phyloP scores from a whole-genome alignment of 2,888 invertebrate species.

The Ariolimax columbianus region DNA sequence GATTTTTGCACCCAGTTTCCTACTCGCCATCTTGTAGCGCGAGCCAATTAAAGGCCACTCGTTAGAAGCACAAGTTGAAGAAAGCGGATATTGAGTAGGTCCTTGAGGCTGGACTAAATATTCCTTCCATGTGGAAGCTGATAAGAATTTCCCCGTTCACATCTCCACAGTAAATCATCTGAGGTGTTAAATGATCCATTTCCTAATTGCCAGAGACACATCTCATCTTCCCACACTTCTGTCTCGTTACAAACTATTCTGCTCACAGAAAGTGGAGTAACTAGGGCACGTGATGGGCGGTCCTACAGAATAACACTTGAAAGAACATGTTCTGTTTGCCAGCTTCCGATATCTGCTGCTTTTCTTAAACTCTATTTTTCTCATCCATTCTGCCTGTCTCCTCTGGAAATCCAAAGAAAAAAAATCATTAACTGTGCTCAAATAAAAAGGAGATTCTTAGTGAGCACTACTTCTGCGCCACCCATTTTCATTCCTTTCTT shows the following conservation, averaged over 20 bases:
- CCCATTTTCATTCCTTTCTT: no score
- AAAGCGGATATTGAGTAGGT: neutral
- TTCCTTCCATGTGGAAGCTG: neutral
- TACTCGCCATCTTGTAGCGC: neutral
- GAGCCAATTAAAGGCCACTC: constrained; percentile 18
- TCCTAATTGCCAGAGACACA: neutral
- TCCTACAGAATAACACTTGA: neutral
- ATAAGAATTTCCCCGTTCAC: neutral
- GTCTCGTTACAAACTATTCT: neutral
- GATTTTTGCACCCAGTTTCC: constrained; percentile 1
- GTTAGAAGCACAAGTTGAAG: neutral
- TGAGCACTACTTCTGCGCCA: no score
- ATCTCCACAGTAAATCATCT: neutral
- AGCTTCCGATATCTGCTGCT: neutral
- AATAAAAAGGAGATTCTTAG: no score
- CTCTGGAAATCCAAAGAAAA: neutral
- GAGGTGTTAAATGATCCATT: neutral
- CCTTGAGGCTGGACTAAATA: neutral
- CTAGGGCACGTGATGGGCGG: neutral
- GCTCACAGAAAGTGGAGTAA: neutral
- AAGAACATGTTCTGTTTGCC: neutral
- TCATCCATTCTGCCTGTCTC: neutral
- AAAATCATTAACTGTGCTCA: neutral
- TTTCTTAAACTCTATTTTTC: neutral
- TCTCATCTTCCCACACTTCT: neutral